Percentiles rank a stretch among this genome's conserved stretches.
These are phyloP conservation scores for chimpanzee (Pan troglodytes) DNA, from an alignment of 2,113 vertebrate species.

Conservation along the genomic window DNA sequence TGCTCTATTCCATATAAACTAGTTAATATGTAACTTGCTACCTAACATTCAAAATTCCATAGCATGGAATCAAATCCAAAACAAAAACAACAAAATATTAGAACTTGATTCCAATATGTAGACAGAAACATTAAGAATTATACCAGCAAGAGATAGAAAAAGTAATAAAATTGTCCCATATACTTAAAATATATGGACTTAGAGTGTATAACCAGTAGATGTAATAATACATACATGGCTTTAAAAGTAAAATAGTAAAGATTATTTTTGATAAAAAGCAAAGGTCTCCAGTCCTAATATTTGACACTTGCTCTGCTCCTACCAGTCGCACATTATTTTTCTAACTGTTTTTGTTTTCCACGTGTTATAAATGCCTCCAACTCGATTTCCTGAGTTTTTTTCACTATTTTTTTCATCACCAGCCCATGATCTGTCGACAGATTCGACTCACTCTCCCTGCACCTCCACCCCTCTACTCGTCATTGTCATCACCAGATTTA, in stretches of 20 bases:
- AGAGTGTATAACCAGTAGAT: too few species aligned
- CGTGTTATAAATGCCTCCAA: neutral
- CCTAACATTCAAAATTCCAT: neutral
- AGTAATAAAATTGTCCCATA: neutral
- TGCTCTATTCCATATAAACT: neutral
- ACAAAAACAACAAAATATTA: neutral
- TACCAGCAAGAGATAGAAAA: neutral
- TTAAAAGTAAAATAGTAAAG: neutral
- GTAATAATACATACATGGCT: neutral
- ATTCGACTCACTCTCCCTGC: too few species aligned
- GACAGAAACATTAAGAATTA: neutral
- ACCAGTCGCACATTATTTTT: neutral
- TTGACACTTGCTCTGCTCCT: neutral
- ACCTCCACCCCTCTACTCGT: rapidly evolving
- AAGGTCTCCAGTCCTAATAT: too few species aligned
- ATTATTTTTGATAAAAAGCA: neutral
- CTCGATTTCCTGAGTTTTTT: neutral
- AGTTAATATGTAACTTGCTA: neutral
- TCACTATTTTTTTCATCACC: too few species aligned
- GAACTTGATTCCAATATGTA: neutral
- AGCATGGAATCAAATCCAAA: neutral
- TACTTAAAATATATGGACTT: neutral
- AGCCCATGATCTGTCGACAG: neutral
- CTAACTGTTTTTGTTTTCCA: neutral
- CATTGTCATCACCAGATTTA: rapidly evolving